A percentile compares a stretch with the other conserved stretches of the same genome.
Conservation (phyloP, 2,113 vertebrate genomes). For the Rhagologus leucostigma region DNA sequence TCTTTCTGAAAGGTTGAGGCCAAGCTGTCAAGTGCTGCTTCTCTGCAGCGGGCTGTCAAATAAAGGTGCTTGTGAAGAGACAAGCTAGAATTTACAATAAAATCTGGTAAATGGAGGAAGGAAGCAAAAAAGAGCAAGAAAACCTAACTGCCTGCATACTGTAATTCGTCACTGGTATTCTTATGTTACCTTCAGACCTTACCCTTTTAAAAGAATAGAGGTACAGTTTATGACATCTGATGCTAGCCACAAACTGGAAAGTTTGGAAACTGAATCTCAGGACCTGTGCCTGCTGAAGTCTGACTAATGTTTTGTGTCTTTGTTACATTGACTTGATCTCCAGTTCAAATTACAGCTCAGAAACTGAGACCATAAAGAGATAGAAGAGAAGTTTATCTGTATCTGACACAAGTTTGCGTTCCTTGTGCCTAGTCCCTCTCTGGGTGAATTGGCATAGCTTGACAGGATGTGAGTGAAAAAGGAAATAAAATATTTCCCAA, state of each 20-base stretch:
- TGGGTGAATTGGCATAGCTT: neutral
- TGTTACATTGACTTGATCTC: neutral
- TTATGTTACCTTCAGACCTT: neutral
- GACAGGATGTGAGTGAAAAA: neutral
- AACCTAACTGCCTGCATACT: neutral
- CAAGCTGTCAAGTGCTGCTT: neutral
- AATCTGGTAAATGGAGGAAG: neutral
- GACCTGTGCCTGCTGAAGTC: neutral
- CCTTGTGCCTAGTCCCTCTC: neutral
- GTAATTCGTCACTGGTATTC: neutral
- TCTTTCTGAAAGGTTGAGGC: neutral
- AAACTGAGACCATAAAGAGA: neutral
- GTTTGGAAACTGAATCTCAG: conserved; percentile 54
- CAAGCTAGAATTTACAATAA: neutral
- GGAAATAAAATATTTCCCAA: neutral
- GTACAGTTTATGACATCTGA: conserved; percentile 29
- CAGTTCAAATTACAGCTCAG: conserved; percentile 4
- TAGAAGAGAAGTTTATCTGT: neutral
- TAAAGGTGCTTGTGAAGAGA: neutral
- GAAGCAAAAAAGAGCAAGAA: neutral
- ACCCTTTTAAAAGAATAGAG: neutral
- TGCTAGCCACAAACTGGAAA: conserved; percentile 24
- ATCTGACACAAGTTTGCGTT: neutral
- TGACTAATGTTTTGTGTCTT: conserved; percentile 26
- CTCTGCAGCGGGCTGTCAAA: neutral